Percentiles rank a stretch among this genome's conserved stretches.
Evolutionary conservation across 2,113 vertebrate species (phyloP).

Genomic region (Ptilorrhoa leucosticta): DNA sequence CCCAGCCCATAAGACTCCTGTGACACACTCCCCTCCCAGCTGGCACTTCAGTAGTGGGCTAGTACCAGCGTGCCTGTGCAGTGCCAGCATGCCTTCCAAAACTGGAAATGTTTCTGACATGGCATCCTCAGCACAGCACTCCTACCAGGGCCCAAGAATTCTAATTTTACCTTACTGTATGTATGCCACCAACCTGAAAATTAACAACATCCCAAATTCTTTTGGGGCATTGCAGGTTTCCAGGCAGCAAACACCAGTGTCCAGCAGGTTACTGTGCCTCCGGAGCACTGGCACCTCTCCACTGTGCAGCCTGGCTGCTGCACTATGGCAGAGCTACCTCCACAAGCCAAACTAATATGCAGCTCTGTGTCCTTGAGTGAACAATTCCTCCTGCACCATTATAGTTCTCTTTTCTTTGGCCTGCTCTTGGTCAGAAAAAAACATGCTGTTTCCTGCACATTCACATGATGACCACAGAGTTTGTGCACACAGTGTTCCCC

Average conservation of each 20-base stretch:
- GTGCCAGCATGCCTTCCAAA: background rate
- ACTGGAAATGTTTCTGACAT: background rate
- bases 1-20: background rate
- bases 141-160: fast-evolving
- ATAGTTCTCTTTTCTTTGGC: background rate
- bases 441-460: background rate
- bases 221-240: background rate
- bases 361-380: background rate
- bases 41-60: background rate
- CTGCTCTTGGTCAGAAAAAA: background rate
- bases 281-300: background rate
- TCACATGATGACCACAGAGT: background rate
- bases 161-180: background rate
- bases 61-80: fast-evolving
- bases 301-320: background rate
- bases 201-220: background rate
- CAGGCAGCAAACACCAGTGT: background rate
- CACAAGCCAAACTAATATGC: background rate
- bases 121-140: background rate
- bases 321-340: background rate
- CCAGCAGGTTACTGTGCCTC: background rate
- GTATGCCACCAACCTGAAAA: background rate
- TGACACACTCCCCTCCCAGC: background rate
- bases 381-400: background rate
- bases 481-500: background rate